These are phyloP conservation scores for Caenorhabditis angaria DNA, from an alignment of 2,888 invertebrate genomes.

Conservation along the genomic window DNA sequence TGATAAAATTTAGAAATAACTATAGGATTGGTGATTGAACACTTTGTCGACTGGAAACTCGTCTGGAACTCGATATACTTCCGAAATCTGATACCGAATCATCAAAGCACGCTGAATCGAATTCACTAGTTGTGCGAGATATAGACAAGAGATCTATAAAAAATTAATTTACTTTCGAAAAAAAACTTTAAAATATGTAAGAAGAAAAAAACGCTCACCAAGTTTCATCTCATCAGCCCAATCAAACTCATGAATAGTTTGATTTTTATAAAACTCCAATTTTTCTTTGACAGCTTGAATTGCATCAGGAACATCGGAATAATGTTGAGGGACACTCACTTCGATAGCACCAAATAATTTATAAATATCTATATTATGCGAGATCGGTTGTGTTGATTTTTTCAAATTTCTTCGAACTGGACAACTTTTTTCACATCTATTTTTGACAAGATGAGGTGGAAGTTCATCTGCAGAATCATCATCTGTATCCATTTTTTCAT, in stretches of 20 bases:
- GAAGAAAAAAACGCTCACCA: slow-evolving; percentile 5
- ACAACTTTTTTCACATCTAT: slow-evolving; percentile 5
- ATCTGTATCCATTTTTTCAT: slow-evolving; percentile 19
- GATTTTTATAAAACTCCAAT: slow-evolving; percentile 51
- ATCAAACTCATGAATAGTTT: slow-evolving; percentile 57
- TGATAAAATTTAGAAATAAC: neutral
- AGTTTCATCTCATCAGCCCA: slow-evolving; percentile 46
- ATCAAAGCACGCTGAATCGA: slow-evolving; percentile 27
- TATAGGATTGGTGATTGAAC: neutral
- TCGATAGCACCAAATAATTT: slow-evolving; percentile 55
- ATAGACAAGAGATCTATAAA: slow-evolving; percentile 26
- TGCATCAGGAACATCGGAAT: slow-evolving; percentile 48
- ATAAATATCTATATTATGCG: slow-evolving; percentile 59
- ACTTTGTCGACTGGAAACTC: neutral
- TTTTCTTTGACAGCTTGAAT: slow-evolving; percentile 47
- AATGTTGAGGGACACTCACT: slow-evolving; percentile 49
- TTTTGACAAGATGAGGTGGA: slow-evolving; percentile 30
- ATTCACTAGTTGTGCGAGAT: slow-evolving; percentile 43
- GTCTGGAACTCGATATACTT: slow-evolving; percentile 23
- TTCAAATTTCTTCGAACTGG: slow-evolving; percentile 17
- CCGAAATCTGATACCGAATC: slow-evolving; percentile 36
- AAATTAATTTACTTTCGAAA: neutral
- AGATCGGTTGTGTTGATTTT: slow-evolving; percentile 52
- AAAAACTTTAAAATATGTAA: neutral
- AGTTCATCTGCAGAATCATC: slow-evolving; percentile 47